Evolutionary conservation across 2,888 invertebrate species (phyloP), one percentile per base, ranked within the genome.

Genomic region (Girardia tigrina): DNA sequence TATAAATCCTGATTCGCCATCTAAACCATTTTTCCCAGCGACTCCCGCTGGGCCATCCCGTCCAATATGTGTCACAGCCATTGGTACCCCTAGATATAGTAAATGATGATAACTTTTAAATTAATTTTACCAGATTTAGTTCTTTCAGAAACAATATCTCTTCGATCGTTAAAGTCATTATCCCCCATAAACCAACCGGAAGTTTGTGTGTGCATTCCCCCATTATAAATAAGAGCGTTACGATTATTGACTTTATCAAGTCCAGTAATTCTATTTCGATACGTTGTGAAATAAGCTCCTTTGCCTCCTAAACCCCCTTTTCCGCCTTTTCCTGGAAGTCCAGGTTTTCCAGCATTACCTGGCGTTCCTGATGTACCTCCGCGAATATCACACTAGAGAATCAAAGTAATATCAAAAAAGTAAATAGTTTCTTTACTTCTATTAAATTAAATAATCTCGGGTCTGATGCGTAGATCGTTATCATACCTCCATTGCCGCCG

Each of bases 401-500:
- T 36, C 16, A 36, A 36, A 36, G 36, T 36, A 36, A 36, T 36
- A 36, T 12, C 8, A 36, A 12, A 12, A 6, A 70, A 70, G 12
- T 8, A 26, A 12, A 14, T 70, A 70, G 23, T 20, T n/a, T 20
- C 6, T 27, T 70, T 28, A 71, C 76, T 75, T 75, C 69, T n/a
- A 42, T 70, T 28, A 77, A 36, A 75, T 28, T 56, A 26, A 76
- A 29, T 56, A 77, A 27, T 42, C 29, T 42, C 27, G 42, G 75
- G 56, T 75, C 70, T 23, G 29, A 42, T 20, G 74, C 16, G 26
- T 23, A 1, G 0, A 28, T 42, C n/a, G 56, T 74, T 16, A 74
- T 27, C 23, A 12, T 42, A 23, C 74, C 74, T 4, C 74, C 74
- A 69, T 74, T 56, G 16, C 74, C 74, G 16, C 74, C 74, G 28